These are phyloP conservation scores for Eristalinus aeneus DNA, from an alignment of 2,888 invertebrate species.

Conservation along the genomic window DNA sequence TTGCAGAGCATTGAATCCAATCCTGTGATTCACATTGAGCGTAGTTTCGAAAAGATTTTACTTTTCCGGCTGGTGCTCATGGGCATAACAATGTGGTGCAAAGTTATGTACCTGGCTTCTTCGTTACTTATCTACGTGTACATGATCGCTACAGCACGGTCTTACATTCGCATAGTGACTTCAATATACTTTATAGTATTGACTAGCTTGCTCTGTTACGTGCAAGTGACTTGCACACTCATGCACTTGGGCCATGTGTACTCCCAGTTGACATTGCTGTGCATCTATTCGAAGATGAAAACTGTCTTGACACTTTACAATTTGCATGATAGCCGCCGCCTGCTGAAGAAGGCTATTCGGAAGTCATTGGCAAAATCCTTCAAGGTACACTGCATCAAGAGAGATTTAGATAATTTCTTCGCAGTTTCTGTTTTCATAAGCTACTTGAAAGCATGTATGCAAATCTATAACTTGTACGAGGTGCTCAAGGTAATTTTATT, in stretches of 20 bases:
- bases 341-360: background rate
- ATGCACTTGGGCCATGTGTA: background rate
- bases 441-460: background rate
- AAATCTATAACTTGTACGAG: background rate
- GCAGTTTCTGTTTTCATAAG: background rate
- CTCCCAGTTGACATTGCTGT: background rate
- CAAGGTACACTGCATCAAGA: background rate
- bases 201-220: background rate
- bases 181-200: no score
- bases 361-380: background rate
- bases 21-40: no score
- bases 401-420: background rate
- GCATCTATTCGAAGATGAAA: background rate
- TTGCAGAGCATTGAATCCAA: no score
- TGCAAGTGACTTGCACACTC: background rate
- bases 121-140: no score
- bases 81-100: no score
- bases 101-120: no score
- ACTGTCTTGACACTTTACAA: background rate
- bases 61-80: no score
- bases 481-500: background rate
- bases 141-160: no score
- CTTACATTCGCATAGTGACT: no score
- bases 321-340: background rate
- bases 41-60: no score